Evolutionary conservation across 2,113 vertebrate species (phyloP), one percentile per base, ranked within the genome.

Genomic region (Toxostoma redivivum): DNA sequence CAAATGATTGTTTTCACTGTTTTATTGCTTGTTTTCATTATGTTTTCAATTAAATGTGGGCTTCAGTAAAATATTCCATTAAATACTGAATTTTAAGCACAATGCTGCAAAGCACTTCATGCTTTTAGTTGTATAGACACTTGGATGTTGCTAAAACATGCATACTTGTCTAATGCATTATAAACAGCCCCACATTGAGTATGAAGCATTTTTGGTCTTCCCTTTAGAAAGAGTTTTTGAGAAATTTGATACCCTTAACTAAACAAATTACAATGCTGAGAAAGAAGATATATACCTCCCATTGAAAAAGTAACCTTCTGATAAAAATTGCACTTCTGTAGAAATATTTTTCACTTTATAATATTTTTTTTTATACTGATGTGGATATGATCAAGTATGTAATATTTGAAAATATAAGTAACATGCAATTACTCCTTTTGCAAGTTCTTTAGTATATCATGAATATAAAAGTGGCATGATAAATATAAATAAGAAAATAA

Each of bases 21-120:
- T 91, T 82, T 81, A 86, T 89, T 93, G 22, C 69, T 79, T 81
- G n/a, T 94, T 96, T 96, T 92, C 64, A 45, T 79, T 71, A 56
- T 88, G 83, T 81, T 92, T 92, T 95, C 15, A 69, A 76, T 94
- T 88, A 95, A 48, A 64, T 44, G 8, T 57, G 57, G 28, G 44
- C 40, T 92, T 92, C n/a, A 74, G 69, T 86, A 74, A 84, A 92
- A 88, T 30, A 90, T 78, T 90, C 86, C 60, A 51, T 71, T 22
- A 74, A 95, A 73, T 70, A 30, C 42, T 83, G 22, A 17, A 24
- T 54, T 94, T 90, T 53, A 38, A 85, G 60, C 24, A 67, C n/a
- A 91, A 5, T 60, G 21, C 51, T 89, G 78, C 60, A 92, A 84
- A 71, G 2, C 20, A 9, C 22, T 62, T 83, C 20, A 28, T 86